Base-by-base conservation (phyloP, 2,113 vertebrate species). In the Dinomys branickii region DNA sequence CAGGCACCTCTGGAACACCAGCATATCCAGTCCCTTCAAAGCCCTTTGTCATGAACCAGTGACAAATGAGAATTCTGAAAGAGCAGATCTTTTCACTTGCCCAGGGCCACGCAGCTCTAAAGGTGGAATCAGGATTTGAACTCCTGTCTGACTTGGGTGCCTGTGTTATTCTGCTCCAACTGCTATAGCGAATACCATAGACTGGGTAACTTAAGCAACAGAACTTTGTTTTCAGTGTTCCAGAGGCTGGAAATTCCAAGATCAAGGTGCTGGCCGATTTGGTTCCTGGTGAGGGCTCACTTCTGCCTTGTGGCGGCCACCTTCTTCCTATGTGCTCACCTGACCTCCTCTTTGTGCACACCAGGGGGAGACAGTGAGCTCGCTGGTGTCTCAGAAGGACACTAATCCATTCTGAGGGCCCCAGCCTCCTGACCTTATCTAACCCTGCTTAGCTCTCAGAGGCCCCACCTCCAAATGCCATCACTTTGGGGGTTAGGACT, bases 21-120 rank as follows among this genome's bases (percentile, higher is more conserved):
- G 26, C 19, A 13, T 0, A 1, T 26, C 20, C 14, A 14, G 0
- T 47, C 16, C 17, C 41, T 14, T 44, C 86, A 16, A 7, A 65
- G 73, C 47, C 67, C 44, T n/a, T 33, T 82, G 33, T 44, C 35
- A 12, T 6, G 19, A 30, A 12, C 35, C 6, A 7, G 67, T 85
- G 30, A 54, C 56, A 65, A 11, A 26, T 4, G 3, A 87, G n/a
- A 35, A 61, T n/a, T n/a, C n/a, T n/a, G 77, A 85, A 61, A 90
- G 50, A 20, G 59, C 77, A 85, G 91, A 81, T 7, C 2, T 30
- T 50, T 7, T 50, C 67, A 28, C 59, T 63, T 35, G n/a, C 54
- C 67, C 30, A 33, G 5, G 9, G 10, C 54, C 58, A 33, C 33
- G 35, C 19, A 82, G 3, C 63, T 61, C 0, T 80, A 9, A 69